Conservation (phyloP, 2,113 vertebrate species). For the Sigmodon hispidus region DNA sequence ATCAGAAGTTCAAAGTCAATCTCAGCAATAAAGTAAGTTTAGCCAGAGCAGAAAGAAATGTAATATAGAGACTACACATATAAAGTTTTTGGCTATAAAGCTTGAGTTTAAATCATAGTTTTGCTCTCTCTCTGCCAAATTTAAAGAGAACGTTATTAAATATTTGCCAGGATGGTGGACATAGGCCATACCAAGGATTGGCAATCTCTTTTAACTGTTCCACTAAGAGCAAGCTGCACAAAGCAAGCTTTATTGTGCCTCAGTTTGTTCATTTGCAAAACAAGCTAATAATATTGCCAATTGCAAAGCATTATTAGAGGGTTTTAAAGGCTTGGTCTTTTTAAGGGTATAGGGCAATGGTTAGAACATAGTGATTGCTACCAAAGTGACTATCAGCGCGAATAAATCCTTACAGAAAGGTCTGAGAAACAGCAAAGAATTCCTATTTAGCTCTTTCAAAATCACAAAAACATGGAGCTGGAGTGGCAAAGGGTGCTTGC, state of each 20-base stretch:
- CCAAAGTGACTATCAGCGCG: not conserved
- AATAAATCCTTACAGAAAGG: not conserved
- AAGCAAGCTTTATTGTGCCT: not conserved
- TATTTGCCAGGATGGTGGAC: not conserved
- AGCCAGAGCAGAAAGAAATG: not conserved
- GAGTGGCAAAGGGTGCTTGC: not conserved
- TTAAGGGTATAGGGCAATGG: not conserved
- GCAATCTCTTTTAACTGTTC: not conserved
- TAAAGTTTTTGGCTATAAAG: not conserved
- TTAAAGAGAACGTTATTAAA: not conserved
- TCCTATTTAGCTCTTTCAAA: conserved; percentile 13
- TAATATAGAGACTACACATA: not conserved
- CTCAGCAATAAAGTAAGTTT: not conserved
- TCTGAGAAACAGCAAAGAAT: conserved; percentile 25
- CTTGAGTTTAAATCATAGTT: conserved; percentile 16
- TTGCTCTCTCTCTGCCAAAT: not conserved
- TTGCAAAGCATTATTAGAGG: conserved; percentile 1
- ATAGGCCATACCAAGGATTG: not conserved
- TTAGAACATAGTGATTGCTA: not conserved
- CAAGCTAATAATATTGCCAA: not conserved
- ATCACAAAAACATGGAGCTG: not conserved
- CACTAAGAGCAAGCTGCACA: not conserved
- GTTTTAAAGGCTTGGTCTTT: conserved; percentile 33
- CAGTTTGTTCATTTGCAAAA: conserved; percentile 31
- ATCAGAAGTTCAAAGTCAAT: not conserved